A percentile compares a stretch with the other conserved stretches of the same genome.
phyloP scores from a whole-genome alignment of 2,113 vertebrate genomes.

The Eulemur rufifrons region DNA sequence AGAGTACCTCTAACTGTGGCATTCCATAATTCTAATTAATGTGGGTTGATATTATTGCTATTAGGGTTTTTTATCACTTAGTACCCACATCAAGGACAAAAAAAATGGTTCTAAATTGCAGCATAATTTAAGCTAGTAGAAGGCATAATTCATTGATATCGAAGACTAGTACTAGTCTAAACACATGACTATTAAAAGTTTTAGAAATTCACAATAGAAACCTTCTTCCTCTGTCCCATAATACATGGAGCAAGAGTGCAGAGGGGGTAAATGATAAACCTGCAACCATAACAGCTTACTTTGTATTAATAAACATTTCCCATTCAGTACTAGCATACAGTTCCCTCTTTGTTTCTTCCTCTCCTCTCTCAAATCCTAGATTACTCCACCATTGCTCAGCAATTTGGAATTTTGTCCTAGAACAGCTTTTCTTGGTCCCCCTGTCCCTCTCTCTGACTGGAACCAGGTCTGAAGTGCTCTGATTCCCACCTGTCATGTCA shows the following conservation, averaged over 20 bases:
- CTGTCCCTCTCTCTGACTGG: background rate
- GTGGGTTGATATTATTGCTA: slow-evolving; percentile 40
- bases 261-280: background rate
- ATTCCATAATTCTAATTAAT: slow-evolving; percentile 49
- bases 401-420: background rate
- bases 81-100: background rate
- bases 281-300: background rate
- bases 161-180: background rate
- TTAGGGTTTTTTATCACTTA: background rate
- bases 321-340: rapidly evolving
- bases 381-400: background rate
- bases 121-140: background rate
- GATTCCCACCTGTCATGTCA: slow-evolving; percentile 23
- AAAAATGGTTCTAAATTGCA: background rate
- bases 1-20: slow-evolving; percentile 27
- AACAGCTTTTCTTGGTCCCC: background rate
- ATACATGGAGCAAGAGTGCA: background rate
- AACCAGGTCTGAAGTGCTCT: background rate
- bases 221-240: background rate
- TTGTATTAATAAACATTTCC: background rate
- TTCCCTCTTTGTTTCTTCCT: background rate
- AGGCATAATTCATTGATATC: background rate
- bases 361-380: background rate
- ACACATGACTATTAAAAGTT: background rate
- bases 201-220: background rate